These are phyloP conservation scores for Brachionus calyciflorus DNA, from an alignment of 1,140 invertebrate species.

Conservation along the genomic window DNA sequence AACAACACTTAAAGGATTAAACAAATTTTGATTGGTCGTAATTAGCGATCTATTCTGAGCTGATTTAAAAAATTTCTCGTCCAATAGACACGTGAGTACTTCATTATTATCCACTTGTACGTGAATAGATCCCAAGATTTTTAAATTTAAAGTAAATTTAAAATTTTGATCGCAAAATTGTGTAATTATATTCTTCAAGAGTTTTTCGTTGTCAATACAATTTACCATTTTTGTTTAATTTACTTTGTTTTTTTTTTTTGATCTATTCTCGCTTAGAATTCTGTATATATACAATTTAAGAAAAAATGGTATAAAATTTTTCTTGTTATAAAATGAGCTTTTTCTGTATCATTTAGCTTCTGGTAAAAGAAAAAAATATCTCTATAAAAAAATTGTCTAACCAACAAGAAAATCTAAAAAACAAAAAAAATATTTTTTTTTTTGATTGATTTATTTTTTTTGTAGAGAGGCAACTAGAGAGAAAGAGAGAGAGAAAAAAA, in stretches of 20 bases:
- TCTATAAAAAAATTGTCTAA: conserved; percentile 34
- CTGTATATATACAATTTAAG: too few relatives aligned
- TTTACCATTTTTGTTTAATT: conserved; percentile 14
- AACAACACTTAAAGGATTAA: conserved; percentile 15
- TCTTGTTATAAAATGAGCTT: too few relatives aligned
- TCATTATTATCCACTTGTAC: conserved; percentile 35
- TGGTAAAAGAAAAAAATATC: background rate
- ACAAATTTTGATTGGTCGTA: conserved; percentile 29
- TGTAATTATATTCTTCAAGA: conserved; percentile 32
- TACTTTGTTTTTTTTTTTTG: background rate
- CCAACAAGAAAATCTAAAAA: conserved; percentile 37
- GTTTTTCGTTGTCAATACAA: conserved; percentile 40
- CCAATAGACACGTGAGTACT: conserved; percentile 15
- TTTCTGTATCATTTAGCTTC: conserved; percentile 12
- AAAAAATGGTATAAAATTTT: too few relatives aligned
- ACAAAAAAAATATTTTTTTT: conserved; percentile 9
- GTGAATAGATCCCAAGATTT: conserved; percentile 38
- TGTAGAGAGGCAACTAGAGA: conserved; percentile 32
- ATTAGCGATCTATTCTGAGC: background rate
- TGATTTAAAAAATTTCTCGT: conserved; percentile 29
- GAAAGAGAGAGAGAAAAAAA: too few relatives aligned
- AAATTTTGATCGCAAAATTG: conserved; percentile 42
- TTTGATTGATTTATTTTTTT: conserved; percentile 16
- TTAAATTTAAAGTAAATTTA: conserved; percentile 26
- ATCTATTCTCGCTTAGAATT: background rate